These are phyloP conservation scores for Cyanoramphus novaezelandiae DNA, from an alignment of 2,113 vertebrate species.

Conservation along the genomic window DNA sequence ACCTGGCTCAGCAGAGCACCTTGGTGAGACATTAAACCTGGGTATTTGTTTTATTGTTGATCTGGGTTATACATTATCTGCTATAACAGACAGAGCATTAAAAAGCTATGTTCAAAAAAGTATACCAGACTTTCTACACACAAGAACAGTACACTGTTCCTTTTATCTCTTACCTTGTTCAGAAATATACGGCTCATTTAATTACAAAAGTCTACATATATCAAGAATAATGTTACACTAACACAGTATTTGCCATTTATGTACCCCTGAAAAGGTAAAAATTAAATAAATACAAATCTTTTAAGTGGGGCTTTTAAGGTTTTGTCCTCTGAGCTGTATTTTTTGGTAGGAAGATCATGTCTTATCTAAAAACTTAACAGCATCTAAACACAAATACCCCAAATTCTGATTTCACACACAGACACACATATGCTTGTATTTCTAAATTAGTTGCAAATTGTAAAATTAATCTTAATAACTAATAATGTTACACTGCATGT, in stretches of 20 bases:
- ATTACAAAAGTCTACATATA: background rate
- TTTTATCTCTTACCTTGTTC: background rate
- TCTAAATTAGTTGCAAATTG: background rate
- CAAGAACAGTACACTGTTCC: background rate
- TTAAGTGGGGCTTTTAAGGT: background rate
- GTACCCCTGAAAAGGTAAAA: background rate
- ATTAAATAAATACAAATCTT: background rate
- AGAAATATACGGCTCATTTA: background rate
- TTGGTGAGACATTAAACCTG: background rate
- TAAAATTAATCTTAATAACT: background rate
- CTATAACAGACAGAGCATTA: background rate
- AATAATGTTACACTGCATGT: background rate
- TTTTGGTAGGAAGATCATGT: background rate
- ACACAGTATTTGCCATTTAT: background rate
- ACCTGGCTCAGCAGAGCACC: background rate
- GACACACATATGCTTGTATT: background rate
- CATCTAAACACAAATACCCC: background rate
- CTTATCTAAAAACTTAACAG: background rate
- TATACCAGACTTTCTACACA: background rate
- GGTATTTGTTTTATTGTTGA: background rate
- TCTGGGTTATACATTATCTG: accelerated
- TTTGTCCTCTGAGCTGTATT: background rate
- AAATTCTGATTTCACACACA: background rate
- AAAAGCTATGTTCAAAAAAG: background rate
- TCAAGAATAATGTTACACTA: background rate